Percentiles rank a stretch among this genome's conserved stretches.
These are phyloP conservation scores for Oceanites oceanicus DNA, from an alignment of 2,113 vertebrate species.

Conservation along the genomic window DNA sequence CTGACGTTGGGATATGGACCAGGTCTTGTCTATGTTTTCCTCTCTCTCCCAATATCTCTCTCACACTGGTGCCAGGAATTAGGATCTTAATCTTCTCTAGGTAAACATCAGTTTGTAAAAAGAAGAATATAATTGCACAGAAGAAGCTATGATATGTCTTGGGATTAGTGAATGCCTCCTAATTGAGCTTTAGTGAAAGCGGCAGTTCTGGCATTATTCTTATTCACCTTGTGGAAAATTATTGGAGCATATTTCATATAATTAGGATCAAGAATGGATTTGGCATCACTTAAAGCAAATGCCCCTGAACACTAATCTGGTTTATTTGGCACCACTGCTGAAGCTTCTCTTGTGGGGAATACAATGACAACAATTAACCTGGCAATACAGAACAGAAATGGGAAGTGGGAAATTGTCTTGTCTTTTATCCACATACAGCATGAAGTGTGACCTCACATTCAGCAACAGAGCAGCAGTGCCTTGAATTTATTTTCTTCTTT, in stretches of 20 bases:
- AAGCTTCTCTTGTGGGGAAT: constrained; percentile 51
- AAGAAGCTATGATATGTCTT: constrained; percentile 24
- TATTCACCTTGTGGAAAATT: constrained; percentile 69
- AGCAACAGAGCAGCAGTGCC: not conserved
- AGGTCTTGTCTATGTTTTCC: constrained; percentile 26
- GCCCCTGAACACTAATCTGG: constrained; percentile 63
- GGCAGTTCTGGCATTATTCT: constrained; percentile 34
- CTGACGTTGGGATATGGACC: not conserved
- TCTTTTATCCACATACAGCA: not conserved
- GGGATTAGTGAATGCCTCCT: constrained; percentile 45
- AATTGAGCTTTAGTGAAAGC: constrained; percentile 54
- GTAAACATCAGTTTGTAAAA: constrained; percentile 23
- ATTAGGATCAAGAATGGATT: constrained; percentile 72
- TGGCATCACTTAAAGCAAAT: constrained; percentile 63
- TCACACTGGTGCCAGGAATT: not conserved
- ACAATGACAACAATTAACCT: constrained; percentile 66
- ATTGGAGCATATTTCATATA: constrained; percentile 64
- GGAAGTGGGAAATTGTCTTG: constrained; percentile 46
- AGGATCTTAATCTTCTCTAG: constrained; percentile 36
- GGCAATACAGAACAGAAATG: constrained; percentile 48
- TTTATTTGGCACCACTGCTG: constrained; percentile 64
- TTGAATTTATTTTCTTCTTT: not conserved
- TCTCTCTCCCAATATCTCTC: not conserved
- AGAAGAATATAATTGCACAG: constrained; percentile 1
- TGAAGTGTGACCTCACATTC: not conserved